Percentiles rank a stretch among this genome's conserved stretches.
Conservation (phyloP, 35 echinoderm and acorn worm species). For the Holothuria glaberrima region DNA sequence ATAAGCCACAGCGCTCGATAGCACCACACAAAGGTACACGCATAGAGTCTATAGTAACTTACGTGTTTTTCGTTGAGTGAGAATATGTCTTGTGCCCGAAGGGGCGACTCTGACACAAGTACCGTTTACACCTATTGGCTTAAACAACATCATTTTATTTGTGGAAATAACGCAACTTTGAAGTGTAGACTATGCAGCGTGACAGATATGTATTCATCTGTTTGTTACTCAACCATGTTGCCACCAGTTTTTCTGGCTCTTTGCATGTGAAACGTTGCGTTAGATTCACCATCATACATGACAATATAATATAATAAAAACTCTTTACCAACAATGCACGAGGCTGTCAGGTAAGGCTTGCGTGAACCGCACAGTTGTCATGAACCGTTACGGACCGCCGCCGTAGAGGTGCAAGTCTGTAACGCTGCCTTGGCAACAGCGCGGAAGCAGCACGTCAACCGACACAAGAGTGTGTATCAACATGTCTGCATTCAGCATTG, state of each 20-base stretch:
- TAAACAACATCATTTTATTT: no score
- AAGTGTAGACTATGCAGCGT: not conserved
- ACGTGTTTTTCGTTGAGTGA: no score
- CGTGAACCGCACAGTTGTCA: slow-evolving; percentile 26
- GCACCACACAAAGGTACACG: no score
- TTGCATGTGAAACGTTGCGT: slow-evolving; percentile 47
- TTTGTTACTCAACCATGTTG: slow-evolving; percentile 50
- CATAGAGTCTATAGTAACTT: no score
- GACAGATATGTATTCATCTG: slow-evolving; percentile 47
- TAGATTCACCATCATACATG: slow-evolving; percentile 43
- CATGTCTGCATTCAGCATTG: slow-evolving; percentile 18
- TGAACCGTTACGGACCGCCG: slow-evolving; percentile 33
- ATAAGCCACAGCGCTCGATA: no score
- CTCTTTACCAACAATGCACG: slow-evolving; percentile 27
- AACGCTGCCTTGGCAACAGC: slow-evolving; percentile 38
- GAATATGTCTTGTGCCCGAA: no score
- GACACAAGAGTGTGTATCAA: not conserved
- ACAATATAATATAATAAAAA: slow-evolving; percentile 28
- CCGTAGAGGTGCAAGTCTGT: slow-evolving; percentile 47
- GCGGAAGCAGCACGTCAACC: slow-evolving; percentile 1
- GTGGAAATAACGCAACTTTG: no score
- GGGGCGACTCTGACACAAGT: no score
- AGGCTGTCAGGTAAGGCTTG: slow-evolving; percentile 23
- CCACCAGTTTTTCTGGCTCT: slow-evolving; percentile 46
- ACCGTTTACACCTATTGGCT: no score